Evolutionary conservation across 2,888 invertebrate genomes (phyloP), one percentile per base, ranked within the genome.

Genomic region (Phortica okadai): DNA sequence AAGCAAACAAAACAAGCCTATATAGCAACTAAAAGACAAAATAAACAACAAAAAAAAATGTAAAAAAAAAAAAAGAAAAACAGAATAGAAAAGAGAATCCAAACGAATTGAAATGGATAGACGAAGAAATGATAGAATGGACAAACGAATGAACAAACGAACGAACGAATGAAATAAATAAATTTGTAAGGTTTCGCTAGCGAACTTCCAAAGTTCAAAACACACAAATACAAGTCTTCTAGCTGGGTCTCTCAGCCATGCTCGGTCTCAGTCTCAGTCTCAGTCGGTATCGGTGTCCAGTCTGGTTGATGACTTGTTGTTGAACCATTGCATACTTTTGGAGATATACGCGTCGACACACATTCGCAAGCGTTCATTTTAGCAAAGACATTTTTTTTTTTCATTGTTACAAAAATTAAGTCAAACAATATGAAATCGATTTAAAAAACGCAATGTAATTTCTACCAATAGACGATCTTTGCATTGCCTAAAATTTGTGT

Each of bases 141-240:
- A 78, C 75, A 79, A 72, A 54, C n/a, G 45, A 45, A 44, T 8
- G 16, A 10, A 69, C 21, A 64, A 42, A 64, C 21, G 54, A 67
- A 64, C 21, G 54, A 67, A 75, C 42, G 14, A 56, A 74, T 69
- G 42, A 67, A 42, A 77, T 58, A 78, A 77, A 81, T 56, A 77
- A 75, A 76, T 82, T 90, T 84, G 80, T 90, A 87, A 77, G 90
- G 90, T 87, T 90, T 90, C 89, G 74, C 78, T 83, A 82, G 76
- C 82, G 85, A 83, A 82, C 83, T 82, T 84, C 79, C 81, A 88
- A 86, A 85, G 86, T 84, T 85, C 84, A 84, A 84, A 85, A 87
- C 83, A 85, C 84, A 84, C 82, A 84, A 83, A 81, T 77, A 84
- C 87, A 85, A 59, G 79, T 83, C 81, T 84, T 33, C 69, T 16